A percentile compares a stretch with the other conserved stretches of the same genome.
Conservation (phyloP, 2,797 vertebrate genomes). For the Muraenolepis orangiensis region DNA sequence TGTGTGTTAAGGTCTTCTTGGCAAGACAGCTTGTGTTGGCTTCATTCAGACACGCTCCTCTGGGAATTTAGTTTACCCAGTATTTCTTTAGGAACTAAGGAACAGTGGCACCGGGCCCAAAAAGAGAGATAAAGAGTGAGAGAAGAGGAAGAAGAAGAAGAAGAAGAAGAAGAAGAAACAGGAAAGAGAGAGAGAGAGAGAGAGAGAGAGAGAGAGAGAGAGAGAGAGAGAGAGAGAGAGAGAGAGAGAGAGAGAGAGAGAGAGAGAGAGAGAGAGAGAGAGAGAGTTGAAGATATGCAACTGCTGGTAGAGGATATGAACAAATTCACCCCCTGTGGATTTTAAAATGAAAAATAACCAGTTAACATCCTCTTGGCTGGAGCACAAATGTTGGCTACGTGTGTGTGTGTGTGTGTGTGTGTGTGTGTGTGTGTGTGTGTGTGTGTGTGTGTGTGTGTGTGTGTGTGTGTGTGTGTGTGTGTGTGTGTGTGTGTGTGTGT, state of each 20-base stretch:
- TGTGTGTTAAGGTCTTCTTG: background rate
- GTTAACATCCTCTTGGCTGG: constrained; percentile 35
- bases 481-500: constrained; percentile 7
- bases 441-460: constrained; percentile 24
- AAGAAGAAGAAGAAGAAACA: constrained; percentile 35
- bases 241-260: constrained; percentile 36
- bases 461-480: constrained; percentile 33
- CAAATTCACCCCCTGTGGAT: constrained; percentile 55
- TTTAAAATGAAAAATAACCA: constrained; percentile 58
- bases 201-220: constrained; percentile 37
- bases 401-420: background rate
- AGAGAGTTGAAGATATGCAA: constrained; percentile 51
- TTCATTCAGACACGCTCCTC: background rate
- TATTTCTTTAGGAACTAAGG: constrained; percentile 18
- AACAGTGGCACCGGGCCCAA: constrained; percentile 12
- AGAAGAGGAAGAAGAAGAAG: constrained; percentile 27
- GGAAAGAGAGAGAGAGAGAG: constrained; percentile 30
- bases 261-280: constrained; percentile 37
- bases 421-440: background rate
- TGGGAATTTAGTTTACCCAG: constrained; percentile 5
- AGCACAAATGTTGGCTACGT: constrained; percentile 6
- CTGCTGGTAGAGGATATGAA: constrained; percentile 65
- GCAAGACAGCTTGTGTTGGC: background rate
- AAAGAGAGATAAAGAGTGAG: constrained; percentile 35
- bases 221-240: constrained; percentile 29